phyloP scores from a whole-genome alignment of 30 jellyfish, hydroid and myxozoan species.

The Hydractinia echinata region DNA sequence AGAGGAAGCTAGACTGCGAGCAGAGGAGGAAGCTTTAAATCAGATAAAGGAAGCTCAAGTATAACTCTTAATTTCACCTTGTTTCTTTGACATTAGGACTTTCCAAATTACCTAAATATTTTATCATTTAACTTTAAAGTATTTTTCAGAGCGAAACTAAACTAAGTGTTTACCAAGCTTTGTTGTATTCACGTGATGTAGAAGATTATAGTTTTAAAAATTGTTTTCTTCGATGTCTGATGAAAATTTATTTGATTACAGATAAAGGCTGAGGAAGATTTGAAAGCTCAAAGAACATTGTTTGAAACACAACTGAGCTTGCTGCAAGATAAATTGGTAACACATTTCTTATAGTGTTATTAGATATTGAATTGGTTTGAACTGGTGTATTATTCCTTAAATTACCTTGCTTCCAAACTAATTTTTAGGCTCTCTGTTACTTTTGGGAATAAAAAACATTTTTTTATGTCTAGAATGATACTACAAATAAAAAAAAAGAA shows the following conservation, averaged over 20 bases:
- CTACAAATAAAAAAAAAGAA: slow-evolving; percentile 49
- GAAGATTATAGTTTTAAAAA: too few relatives aligned
- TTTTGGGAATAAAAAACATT: background rate
- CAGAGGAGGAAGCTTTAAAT: slow-evolving; percentile 58
- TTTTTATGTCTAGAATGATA: slow-evolving; percentile 30
- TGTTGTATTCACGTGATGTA: too few relatives aligned
- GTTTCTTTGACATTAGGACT: background rate
- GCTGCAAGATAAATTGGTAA: slow-evolving; percentile 50
- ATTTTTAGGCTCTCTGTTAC: too few relatives aligned
- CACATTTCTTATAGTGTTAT: background rate
- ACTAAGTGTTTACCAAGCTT: too few relatives aligned
- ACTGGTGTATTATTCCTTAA: too few relatives aligned
- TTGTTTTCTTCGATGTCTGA: background rate
- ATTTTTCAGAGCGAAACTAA: too few relatives aligned
- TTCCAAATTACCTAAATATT: too few relatives aligned
- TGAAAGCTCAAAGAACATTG: slow-evolving; percentile 41
- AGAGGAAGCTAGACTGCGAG: slow-evolving; percentile 65
- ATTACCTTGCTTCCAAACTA: too few relatives aligned
- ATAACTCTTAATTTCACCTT: slow-evolving; percentile 12
- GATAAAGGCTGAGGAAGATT: slow-evolving; percentile 41
- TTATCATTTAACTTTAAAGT: too few relatives aligned
- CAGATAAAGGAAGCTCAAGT: slow-evolving; percentile 71
- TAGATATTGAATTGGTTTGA: too few relatives aligned
- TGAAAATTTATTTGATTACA: background rate
- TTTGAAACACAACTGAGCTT: slow-evolving; percentile 46